Percentiles rank a stretch among this genome's conserved stretches.
Conservation (phyloP, 2,797 vertebrate genomes). For the Cyclopterus lumpus region DNA sequence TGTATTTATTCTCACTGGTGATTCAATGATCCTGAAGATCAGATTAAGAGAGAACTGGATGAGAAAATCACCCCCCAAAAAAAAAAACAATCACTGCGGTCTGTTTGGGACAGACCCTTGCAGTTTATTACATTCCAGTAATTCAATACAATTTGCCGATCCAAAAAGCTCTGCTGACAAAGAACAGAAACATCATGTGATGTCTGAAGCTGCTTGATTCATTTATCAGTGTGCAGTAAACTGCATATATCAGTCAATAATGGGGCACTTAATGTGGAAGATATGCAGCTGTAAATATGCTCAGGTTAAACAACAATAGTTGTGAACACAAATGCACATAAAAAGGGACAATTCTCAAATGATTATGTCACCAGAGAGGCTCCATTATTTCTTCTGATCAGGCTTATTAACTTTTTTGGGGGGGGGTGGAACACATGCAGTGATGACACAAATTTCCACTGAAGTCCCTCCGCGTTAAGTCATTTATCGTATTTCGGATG, state of each 20-base stretch:
- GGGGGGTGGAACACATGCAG: no score
- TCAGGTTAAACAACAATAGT: not conserved
- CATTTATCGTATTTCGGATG: conserved; percentile 27
- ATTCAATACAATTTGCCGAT: conserved; percentile 19
- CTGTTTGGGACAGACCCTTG: not conserved
- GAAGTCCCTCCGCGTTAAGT: not conserved
- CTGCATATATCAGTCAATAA: not conserved
- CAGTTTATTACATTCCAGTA: conserved; percentile 18
- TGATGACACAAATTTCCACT: conserved; percentile 8
- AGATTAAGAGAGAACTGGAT: not conserved
- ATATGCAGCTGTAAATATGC: not conserved
- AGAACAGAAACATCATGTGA: conserved; percentile 43
- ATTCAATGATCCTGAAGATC: conserved; percentile 39
- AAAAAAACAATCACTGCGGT: not conserved
- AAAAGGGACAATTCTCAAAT: not conserved
- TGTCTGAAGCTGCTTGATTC: conserved; percentile 33
- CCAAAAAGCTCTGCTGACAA: conserved; percentile 3
- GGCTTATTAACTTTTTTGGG: not conserved
- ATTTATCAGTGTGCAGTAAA: conserved; percentile 21
- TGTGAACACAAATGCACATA: not conserved
- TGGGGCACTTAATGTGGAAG: not conserved
- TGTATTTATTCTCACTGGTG: conserved; percentile 25
- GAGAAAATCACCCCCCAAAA: not conserved
- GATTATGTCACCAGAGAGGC: not conserved
- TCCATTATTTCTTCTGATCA: not conserved